Base-by-base conservation (phyloP, 2,888 invertebrate species). In the Argynnis bischoffii region DNA sequence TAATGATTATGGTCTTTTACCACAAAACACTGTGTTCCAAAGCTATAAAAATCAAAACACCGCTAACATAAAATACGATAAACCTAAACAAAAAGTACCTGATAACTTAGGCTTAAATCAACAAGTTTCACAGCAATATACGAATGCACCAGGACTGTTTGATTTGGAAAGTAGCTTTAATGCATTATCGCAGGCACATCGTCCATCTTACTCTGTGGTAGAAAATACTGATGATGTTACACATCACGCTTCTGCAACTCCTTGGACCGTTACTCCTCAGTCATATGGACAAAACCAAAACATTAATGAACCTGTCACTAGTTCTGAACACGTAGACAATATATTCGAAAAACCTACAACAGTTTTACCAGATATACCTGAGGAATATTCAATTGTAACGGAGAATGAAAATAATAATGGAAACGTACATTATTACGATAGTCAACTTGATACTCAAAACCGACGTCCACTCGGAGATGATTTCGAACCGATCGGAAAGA, bases 381-480 rank as follows among this genome's bases (percentile, higher is more conserved):
- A 91, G 75, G 90, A 90, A 77, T 88, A 84, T 73, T 83, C 89
- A 63, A 90, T 90, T 74, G 89, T 91, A 63, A 91, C 92, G 56
- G 90, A 92, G 79, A 82, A 81, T 70, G 89, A 90, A 48, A 89
- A 89, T 73, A 86, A 80, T 77, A 87, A 87, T 79, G 89, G 86
- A 71, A 90, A 90, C 81, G 86, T 85, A 80, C 86, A 89, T 79
- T 84, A 79, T 73, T 90, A 90, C 82, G 88, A 91, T 76, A 81
- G 79, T 66, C 84, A 88, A 74, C 79, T 85, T 78, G 91, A 92
- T 83, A 84, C 89, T 74, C 90, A 92, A 88, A 92, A 87, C 76
- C 87, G 89, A 78, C 88, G 88, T 78, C 92, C 92, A 66, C 77
- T 87, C 72, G 90, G 88, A 70, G 90, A 92, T 74, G 91, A 91